These are phyloP conservation scores for Phylloscopus whistleri DNA, from an alignment of 2,113 vertebrate genomes.

Conservation along the genomic window DNA sequence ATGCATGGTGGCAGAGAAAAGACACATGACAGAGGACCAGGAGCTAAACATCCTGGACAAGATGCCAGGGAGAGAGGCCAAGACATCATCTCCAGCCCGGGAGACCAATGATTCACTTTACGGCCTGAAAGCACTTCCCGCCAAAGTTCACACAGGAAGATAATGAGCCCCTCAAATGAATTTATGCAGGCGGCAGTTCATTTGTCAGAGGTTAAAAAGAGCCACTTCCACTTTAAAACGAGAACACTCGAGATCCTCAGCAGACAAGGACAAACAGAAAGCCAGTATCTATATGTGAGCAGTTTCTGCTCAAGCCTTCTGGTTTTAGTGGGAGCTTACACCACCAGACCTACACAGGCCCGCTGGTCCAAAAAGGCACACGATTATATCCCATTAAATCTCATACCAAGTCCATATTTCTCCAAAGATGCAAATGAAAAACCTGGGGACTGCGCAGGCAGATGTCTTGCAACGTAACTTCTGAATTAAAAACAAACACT, in stretches of 20 bases:
- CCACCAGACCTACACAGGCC: not conserved
- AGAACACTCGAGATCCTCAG: not conserved
- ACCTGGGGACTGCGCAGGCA: accelerated
- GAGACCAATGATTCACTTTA: conserved; percentile 59
- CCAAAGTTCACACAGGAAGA: conserved; percentile 63
- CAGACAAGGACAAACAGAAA: not conserved
- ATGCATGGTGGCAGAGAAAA: not conserved
- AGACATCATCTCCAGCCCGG: not conserved
- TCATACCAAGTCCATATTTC: not conserved
- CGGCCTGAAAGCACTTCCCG: conserved; percentile 27
- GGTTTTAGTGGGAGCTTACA: not conserved
- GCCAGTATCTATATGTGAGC: not conserved
- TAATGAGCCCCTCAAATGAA: conserved; percentile 43
- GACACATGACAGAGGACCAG: accelerated
- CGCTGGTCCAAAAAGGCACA: not conserved
- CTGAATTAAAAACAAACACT: not conserved
- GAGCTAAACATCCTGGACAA: not conserved
- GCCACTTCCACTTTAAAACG: not conserved
- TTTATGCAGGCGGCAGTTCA: not conserved
- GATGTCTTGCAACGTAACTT: not conserved
- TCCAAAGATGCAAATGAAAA: not conserved
- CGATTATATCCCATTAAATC: not conserved
- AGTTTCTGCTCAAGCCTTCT: not conserved
- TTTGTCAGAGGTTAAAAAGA: conserved; percentile 2
- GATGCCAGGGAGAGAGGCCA: not conserved